Conservation (phyloP, 2,113 vertebrate species). For the Sorex araneus region DNA sequence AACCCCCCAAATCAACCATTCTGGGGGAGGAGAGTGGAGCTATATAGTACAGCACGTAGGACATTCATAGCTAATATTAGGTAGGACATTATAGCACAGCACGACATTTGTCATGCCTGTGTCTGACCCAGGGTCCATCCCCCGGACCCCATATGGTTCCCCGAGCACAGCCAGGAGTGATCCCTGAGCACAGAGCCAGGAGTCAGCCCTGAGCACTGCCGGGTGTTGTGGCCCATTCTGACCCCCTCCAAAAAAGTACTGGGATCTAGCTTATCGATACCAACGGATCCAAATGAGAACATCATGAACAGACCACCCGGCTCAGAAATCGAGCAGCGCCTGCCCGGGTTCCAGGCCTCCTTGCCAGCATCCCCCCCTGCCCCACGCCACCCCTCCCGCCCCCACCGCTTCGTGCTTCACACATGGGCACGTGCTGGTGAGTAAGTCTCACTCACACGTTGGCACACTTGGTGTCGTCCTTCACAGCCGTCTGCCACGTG, state of each 20-base stretch:
- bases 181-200: neutral
- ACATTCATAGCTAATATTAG: no score
- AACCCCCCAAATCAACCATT: no score
- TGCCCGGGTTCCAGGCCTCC: neutral
- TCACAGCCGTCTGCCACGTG: neutral
- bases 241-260: neutral
- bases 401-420: neutral
- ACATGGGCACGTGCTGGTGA: neutral
- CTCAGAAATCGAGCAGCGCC: neutral
- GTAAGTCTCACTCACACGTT: neutral
- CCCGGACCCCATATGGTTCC: no score
- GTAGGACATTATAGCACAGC: no score
- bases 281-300: conserved; percentile 11
- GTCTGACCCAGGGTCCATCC: no score
- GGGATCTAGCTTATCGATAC: conserved; percentile 12
- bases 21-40: no score
- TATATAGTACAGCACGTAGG: no score
- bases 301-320: neutral
- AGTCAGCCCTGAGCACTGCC: neutral
- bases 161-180: no score
- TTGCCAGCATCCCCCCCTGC: neutral
- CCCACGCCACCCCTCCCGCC: neutral
- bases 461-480: neutral
- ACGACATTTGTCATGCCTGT: no score
- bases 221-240: no score